These are phyloP conservation scores for Coenonympha glycerion DNA, from an alignment of 2,888 invertebrate genomes.

Conservation along the genomic window DNA sequence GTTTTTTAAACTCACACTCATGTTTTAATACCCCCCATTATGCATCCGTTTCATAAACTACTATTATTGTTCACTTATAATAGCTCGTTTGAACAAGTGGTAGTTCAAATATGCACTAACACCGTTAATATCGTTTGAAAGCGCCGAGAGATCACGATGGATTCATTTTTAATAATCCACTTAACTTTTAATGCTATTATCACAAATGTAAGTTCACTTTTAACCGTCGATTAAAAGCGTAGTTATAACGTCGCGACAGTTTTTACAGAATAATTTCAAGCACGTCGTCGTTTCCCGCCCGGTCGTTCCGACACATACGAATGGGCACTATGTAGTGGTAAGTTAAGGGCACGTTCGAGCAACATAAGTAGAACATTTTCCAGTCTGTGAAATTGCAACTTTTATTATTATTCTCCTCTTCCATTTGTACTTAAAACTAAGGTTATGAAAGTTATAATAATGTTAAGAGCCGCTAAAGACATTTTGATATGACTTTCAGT, in stretches of 20 bases:
- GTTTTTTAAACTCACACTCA: too few species aligned
- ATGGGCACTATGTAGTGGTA: conserved; percentile 35
- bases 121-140: too few species aligned
- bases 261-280: conserved; percentile 27
- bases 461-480: conserved; percentile 1
- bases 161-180: too few species aligned
- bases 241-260: conserved; percentile 8
- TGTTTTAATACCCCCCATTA: too few species aligned
- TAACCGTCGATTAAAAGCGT: too few species aligned
- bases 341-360: conserved; percentile 34
- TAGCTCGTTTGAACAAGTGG: neutral
- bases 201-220: too few species aligned
- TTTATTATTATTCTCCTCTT: conserved; percentile 25
- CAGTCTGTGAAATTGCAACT: conserved; percentile 29
- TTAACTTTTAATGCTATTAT: too few species aligned
- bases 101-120: too few species aligned
- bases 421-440: conserved; percentile 18
- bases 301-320: conserved; percentile 37
- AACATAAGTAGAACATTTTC: conserved; percentile 31
- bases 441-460: conserved; percentile 15
- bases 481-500: too few species aligned
- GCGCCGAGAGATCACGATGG: too few species aligned
- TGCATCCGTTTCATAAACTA: too few species aligned
- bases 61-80: too few species aligned
- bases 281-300: conserved; percentile 33